phyloP scores from a whole-genome alignment of 2,888 invertebrate genomes.

The Lasioglossum figueresi region DNA sequence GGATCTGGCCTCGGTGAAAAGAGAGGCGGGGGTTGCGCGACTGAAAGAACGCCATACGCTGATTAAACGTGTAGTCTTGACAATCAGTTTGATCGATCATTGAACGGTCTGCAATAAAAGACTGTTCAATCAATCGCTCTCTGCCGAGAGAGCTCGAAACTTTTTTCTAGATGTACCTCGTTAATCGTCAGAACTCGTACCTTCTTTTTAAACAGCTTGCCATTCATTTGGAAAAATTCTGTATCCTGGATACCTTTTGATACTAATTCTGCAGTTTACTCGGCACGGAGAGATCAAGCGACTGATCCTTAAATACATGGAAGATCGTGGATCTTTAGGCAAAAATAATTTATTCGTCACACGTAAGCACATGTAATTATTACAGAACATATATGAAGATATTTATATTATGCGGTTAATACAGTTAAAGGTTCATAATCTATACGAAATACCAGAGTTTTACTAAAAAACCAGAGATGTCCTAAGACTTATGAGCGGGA shows the following conservation, averaged over 20 bases:
- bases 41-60: constrained; percentile 9
- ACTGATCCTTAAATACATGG: too few species aligned
- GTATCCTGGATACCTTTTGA: background rate
- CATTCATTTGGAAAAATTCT: background rate
- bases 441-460: too few species aligned
- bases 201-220: background rate
- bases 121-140: constrained; percentile 1
- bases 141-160: background rate
- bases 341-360: background rate
- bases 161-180: constrained; percentile 3
- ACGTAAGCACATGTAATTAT: too few species aligned
- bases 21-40: background rate
- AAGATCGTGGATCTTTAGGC: background rate
- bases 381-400: too few species aligned
- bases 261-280: background rate
- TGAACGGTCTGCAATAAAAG: background rate
- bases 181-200: background rate
- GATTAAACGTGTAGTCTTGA: constrained; percentile 27
- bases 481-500: too few species aligned
- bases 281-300: background rate
- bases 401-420: too few species aligned
- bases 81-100: constrained; percentile 14
- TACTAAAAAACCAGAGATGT: too few species aligned
- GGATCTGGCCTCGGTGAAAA: background rate
- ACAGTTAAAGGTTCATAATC: too few species aligned